phyloP scores from a whole-genome alignment of 1,140 invertebrate genomes.

The Metopolophium dirhodum region DNA sequence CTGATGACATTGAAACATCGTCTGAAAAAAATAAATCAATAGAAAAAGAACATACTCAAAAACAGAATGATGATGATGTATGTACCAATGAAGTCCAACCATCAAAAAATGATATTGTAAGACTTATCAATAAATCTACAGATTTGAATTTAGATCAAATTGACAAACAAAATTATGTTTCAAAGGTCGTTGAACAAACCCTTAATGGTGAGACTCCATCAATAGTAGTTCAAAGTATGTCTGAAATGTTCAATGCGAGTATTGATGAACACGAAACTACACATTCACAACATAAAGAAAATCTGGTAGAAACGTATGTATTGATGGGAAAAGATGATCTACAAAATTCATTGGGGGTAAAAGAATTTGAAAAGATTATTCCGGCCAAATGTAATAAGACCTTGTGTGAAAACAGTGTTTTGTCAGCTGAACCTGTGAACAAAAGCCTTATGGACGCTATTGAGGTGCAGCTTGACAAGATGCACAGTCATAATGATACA shows the following conservation, averaged over 20 bases:
- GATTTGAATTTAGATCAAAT: background rate
- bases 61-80: background rate
- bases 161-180: background rate
- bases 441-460: background rate
- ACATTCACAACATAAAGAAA: background rate
- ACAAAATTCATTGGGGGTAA: background rate
- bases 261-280: background rate
- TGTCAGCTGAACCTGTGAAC: background rate
- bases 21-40: background rate
- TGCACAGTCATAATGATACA: background rate
- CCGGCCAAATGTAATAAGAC: background rate
- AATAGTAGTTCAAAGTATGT: background rate
- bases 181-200: background rate
- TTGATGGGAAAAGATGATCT: background rate
- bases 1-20: background rate
- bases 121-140: background rate
- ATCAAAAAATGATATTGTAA: background rate
- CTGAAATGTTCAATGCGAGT: conserved; percentile 22
- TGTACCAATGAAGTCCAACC: background rate
- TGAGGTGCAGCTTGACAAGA: background rate
- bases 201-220: conserved; percentile 4
- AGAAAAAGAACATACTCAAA: background rate
- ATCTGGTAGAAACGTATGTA: background rate
- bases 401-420: background rate
- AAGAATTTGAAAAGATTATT: background rate